phyloP scores from a whole-genome alignment of 1,140 invertebrate species.

The Drosophila bocki region DNA sequence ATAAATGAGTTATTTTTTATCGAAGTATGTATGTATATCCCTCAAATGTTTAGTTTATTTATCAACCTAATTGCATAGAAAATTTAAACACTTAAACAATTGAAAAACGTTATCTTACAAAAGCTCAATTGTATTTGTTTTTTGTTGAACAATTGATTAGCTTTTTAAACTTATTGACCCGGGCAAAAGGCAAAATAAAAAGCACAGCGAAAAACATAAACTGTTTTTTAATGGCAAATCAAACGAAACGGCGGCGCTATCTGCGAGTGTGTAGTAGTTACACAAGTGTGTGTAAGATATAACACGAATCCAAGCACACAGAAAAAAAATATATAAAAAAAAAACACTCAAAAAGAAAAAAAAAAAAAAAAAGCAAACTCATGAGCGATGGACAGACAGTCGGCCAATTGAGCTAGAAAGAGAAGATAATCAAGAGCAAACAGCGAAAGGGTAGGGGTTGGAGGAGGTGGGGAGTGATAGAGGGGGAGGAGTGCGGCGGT shows the following conservation, averaged over 20 bases:
- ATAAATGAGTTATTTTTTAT: no score
- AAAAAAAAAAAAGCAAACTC: conserved; percentile 7
- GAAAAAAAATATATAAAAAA: conserved; percentile 37
- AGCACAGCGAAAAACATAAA: conserved; percentile 13
- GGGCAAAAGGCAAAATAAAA: conserved; percentile 3
- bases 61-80: no score
- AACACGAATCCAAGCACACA: conserved; percentile 28
- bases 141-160: conserved; percentile 42
- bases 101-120: background rate
- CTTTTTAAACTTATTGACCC: conserved; percentile 29
- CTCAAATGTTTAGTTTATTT: no score
- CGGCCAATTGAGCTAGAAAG: conserved; percentile 78
- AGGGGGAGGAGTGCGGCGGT: background rate
- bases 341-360: conserved; percentile 30
- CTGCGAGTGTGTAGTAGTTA: conserved; percentile 20
- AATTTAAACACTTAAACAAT: background rate
- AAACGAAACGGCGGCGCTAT: conserved; percentile 25
- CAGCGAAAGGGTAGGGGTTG: conserved; percentile 20
- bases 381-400: conserved; percentile 50
- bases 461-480: background rate
- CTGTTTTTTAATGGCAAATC: conserved; percentile 41
- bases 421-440: conserved; percentile 79
- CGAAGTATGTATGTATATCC: no score
- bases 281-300: conserved; percentile 25
- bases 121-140: conserved; percentile 4